Conservation (phyloP, 2,888 invertebrate genomes). For the Drosophila picticornis region DNA sequence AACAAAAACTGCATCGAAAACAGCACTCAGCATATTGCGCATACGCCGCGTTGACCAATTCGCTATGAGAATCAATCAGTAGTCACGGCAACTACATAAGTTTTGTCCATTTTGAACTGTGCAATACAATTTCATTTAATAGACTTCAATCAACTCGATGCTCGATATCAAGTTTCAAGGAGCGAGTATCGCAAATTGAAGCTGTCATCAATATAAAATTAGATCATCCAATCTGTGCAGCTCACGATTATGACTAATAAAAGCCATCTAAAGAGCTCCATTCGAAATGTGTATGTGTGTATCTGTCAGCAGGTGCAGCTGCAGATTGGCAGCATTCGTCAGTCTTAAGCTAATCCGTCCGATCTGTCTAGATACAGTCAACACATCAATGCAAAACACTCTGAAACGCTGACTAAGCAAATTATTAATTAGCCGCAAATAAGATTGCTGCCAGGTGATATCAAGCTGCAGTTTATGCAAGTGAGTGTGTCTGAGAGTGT, state of each 20-base stretch:
- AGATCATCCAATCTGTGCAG: conserved; percentile 20
- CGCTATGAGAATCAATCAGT: conserved; percentile 41
- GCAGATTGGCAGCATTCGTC: conserved; percentile 29
- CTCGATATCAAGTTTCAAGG: conserved; percentile 11
- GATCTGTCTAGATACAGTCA: conserved; percentile 59
- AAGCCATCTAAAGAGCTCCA: conserved; percentile 16
- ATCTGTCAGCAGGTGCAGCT: conserved; percentile 1
- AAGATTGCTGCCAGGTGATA: conserved; percentile 39
- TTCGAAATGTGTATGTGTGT: not conserved
- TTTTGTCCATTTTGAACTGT: not conserved
- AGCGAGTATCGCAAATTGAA: conserved; percentile 6
- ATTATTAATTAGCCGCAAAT: conserved; percentile 53
- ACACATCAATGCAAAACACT: conserved; percentile 51
- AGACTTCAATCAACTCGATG: conserved; percentile 10
- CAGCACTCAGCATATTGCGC: conserved; percentile 58
- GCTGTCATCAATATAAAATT: conserved; percentile 44
- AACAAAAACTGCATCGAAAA: conserved; percentile 5
- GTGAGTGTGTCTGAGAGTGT: conserved; percentile 10
- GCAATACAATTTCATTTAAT: conserved; percentile 23
- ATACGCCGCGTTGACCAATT: conserved; percentile 67
- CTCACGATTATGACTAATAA: conserved; percentile 45
- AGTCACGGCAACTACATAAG: conserved; percentile 20
- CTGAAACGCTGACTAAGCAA: conserved; percentile 54
- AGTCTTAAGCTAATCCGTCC: not conserved
- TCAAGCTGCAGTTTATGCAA: conserved; percentile 12